Percentiles rank a stretch among this genome's conserved stretches.
phyloP scores from a whole-genome alignment of 2,888 invertebrate species.

The Callosobruchus maculatus region DNA sequence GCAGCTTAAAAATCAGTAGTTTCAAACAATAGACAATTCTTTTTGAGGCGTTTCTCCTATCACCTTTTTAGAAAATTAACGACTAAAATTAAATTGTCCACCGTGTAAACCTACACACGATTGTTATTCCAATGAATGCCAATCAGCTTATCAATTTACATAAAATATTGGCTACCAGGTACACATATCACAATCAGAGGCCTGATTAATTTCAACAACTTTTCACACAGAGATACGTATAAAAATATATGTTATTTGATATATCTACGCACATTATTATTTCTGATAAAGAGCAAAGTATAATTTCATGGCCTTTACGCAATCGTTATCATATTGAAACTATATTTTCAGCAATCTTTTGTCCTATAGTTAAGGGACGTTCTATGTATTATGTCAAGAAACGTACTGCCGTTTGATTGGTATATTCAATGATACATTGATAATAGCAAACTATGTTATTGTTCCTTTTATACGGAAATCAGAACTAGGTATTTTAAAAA shows the following conservation, averaged over 20 bases:
- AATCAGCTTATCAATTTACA: background rate
- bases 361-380: background rate
- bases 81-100: background rate
- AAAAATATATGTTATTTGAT: too few species aligned
- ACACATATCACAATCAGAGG: too few species aligned
- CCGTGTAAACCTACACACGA: background rate
- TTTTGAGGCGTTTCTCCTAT: too few species aligned
- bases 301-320: background rate
- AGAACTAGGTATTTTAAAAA: too few species aligned
- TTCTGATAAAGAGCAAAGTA: background rate
- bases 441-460: background rate
- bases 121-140: background rate
- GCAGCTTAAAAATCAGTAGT: too few species aligned
- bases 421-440: background rate
- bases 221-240: too few species aligned
- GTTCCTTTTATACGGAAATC: background rate
- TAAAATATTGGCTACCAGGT: background rate
- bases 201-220: too few species aligned
- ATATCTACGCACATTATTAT: too few species aligned
- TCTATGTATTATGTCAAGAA: background rate
- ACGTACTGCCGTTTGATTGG: too few species aligned
- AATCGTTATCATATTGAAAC: background rate
- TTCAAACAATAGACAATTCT: too few species aligned
- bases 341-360: background rate
- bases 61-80: too few species aligned